Conservation (phyloP, 2,888 invertebrate species). For the Octodonta nipae region DNA sequence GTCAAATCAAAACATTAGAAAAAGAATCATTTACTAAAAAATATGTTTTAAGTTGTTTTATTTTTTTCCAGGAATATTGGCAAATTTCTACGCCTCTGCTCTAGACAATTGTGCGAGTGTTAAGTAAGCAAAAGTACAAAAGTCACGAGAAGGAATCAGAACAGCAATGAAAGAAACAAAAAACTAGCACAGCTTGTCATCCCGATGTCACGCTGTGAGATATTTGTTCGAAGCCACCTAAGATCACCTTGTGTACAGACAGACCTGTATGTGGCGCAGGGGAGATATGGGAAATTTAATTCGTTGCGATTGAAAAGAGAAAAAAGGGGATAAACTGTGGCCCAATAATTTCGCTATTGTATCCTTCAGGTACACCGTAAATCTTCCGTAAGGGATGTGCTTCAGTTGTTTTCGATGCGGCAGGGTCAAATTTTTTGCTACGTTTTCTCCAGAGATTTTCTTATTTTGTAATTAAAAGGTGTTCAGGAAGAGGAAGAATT, state of each 20-base stretch:
- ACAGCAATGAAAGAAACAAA: conserved; percentile 15
- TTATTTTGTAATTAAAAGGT: conserved; percentile 28
- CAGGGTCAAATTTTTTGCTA: conserved; percentile 16
- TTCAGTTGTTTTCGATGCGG: conserved; percentile 5
- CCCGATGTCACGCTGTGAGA: conserved; percentile 24
- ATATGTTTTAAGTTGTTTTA: no score
- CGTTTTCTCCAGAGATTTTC: no score
- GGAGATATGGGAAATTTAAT: conserved; percentile 26
- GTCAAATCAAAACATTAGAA: no score
- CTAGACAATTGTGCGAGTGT: no score
- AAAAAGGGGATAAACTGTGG: conserved; percentile 22
- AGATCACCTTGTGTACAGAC: no score
- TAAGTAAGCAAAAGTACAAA: no score
- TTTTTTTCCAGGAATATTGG: no score
- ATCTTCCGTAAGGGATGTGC: conserved; percentile 19
- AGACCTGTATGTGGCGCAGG: no score
- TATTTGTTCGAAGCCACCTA: conserved; percentile 25
- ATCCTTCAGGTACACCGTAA: conserved; percentile 22
- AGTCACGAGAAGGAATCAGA: no score
- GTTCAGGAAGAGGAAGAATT: conserved; percentile 14
- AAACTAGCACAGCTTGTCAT: conserved; percentile 25
- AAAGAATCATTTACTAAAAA: no score
- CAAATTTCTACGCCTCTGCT: no score
- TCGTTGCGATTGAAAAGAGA: conserved; percentile 25
- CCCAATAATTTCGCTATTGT: conserved; percentile 26